Evolutionary conservation across 2,113 vertebrate genomes (phyloP).

Genomic region (Passer domesticus): DNA sequence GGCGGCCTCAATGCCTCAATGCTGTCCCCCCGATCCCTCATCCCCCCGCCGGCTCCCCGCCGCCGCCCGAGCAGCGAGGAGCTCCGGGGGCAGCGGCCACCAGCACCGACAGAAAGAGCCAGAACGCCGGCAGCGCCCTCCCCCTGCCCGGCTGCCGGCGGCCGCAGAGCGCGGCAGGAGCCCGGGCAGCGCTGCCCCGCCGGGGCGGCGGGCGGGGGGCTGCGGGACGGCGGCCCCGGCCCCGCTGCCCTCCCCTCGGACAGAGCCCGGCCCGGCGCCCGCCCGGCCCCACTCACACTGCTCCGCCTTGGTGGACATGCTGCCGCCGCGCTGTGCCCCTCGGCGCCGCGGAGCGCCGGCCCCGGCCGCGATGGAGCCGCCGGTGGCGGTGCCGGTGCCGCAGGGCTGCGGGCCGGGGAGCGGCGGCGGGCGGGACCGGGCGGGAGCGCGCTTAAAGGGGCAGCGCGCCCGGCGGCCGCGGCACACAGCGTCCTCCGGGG

Average conservation of each 20-base stretch:
- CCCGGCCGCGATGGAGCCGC: not conserved
- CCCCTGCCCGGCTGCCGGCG: slow-evolving; percentile 27
- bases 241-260: not conserved
- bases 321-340: not conserved
- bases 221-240: not conserved
- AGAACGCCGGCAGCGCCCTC: not conserved
- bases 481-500: fast-evolving
- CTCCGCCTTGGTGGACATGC: not conserved
- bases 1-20: not conserved
- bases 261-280: not conserved
- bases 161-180: not conserved
- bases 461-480: not conserved
- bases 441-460: slow-evolving; percentile 67
- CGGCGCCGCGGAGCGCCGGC: too few species aligned
- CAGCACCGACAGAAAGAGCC: not conserved
- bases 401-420: slow-evolving; percentile 56
- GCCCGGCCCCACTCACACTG: not conserved
- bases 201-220: not conserved
- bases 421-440: slow-evolving; percentile 36
- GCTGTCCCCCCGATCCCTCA: not conserved
- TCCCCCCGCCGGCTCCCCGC: not conserved
- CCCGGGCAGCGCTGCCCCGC: not conserved
- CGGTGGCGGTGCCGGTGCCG: not conserved
- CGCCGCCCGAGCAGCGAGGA: not conserved
- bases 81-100: not conserved